These are phyloP conservation scores for Oceanites oceanicus DNA, from an alignment of 2,113 vertebrate genomes.

Conservation along the genomic window DNA sequence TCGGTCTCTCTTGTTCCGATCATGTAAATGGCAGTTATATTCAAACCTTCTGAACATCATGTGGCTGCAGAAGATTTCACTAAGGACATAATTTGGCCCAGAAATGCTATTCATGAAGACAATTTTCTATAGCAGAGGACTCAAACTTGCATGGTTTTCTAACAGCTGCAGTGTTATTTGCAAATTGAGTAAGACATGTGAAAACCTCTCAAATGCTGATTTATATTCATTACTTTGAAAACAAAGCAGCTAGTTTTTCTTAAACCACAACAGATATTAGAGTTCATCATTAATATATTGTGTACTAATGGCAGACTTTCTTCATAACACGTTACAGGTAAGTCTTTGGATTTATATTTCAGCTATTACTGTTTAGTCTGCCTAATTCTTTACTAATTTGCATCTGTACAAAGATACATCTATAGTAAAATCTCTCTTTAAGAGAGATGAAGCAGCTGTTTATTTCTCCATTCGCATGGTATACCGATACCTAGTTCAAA, in stretches of 20 bases:
- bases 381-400: not conserved
- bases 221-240: not conserved
- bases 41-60: not conserved
- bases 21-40: not conserved
- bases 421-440: not conserved
- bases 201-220: not conserved
- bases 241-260: not conserved
- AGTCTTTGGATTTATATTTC: not conserved
- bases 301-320: not conserved
- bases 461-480: not conserved
- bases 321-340: not conserved
- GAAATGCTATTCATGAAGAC: not conserved
- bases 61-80: not conserved
- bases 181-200: not conserved
- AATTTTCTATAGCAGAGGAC: not conserved
- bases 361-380: not conserved
- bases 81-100: not conserved
- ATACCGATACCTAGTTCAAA: not conserved
- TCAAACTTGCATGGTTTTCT: not conserved
- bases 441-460: not conserved
- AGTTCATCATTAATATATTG: not conserved
- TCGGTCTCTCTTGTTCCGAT: not conserved
- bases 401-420: not conserved
- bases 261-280: not conserved
- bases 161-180: not conserved